phyloP scores from a whole-genome alignment of 2,888 invertebrate species.

The Drosophila neoperkinsi region DNA sequence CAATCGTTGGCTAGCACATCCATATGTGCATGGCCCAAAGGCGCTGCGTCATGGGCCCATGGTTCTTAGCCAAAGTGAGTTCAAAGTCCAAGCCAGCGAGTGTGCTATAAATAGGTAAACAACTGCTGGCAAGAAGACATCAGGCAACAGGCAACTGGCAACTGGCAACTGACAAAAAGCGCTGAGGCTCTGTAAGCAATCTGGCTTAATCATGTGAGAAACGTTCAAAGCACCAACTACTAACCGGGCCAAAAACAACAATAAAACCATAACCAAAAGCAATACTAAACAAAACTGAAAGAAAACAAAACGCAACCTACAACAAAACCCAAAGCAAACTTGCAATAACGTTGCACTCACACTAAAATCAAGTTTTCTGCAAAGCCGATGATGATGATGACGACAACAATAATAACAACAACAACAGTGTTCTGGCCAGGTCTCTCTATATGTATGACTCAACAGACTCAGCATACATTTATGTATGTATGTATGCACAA shows the following conservation, averaged over 20 bases:
- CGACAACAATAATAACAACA: conserved; percentile 25
- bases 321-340: conserved; percentile 31
- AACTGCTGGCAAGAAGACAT: conserved; percentile 41
- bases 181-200: conserved; percentile 69
- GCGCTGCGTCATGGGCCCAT: conserved; percentile 69
- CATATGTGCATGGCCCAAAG: conserved; percentile 28
- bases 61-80: conserved; percentile 38
- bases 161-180: conserved; percentile 2
- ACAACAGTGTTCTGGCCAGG: conserved; percentile 56
- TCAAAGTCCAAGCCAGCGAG: conserved; percentile 69
- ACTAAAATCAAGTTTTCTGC: conserved; percentile 49
- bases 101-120: conserved; percentile 72
- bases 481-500: conserved; percentile 9
- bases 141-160: conserved; percentile 3
- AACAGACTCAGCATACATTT: conserved; percentile 31
- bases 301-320: conserved; percentile 24
- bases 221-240: conserved; percentile 53
- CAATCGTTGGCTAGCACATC: conserved; percentile 28
- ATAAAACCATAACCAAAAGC: conserved; percentile 26
- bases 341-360: conserved; percentile 47
- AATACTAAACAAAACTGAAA: conserved; percentile 20
- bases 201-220: conserved; percentile 81
- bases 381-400: conserved; percentile 35
- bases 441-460: conserved; percentile 61
- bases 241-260: conserved; percentile 45